Evolutionary conservation across 2,797 vertebrate genomes (phyloP).

Genomic region (Siniperca scherzeri): DNA sequence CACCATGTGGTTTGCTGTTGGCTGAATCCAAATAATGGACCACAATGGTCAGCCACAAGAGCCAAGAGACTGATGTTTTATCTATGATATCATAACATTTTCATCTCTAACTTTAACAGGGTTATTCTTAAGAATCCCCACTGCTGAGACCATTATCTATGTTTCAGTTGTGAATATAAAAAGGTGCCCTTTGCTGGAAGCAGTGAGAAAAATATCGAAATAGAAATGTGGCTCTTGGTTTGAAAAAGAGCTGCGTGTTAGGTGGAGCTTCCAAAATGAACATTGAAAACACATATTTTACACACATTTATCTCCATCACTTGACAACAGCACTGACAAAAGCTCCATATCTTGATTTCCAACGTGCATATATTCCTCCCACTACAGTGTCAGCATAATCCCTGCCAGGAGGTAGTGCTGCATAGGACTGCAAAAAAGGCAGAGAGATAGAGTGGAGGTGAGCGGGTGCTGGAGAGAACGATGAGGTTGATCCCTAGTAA

Average conservation of each 20-base stretch:
- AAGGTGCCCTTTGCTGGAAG: constrained; percentile 23
- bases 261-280: constrained; percentile 40
- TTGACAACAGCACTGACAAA: constrained; percentile 64
- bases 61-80: constrained; percentile 64
- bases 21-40: constrained; percentile 72
- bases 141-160: constrained; percentile 58
- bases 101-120: constrained; percentile 64
- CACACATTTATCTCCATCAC: constrained; percentile 65
- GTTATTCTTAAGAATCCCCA: constrained; percentile 62
- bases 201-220: constrained; percentile 31
- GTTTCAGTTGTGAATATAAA: constrained; percentile 53
- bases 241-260: constrained; percentile 31
- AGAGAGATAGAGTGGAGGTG: constrained; percentile 26
- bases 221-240: constrained; percentile 31
- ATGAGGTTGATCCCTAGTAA: constrained; percentile 76
- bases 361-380: constrained; percentile 65
- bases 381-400: constrained; percentile 77
- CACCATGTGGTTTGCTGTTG: constrained; percentile 77
- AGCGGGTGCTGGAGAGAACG: constrained; percentile 40
- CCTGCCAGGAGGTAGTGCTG: constrained; percentile 71
- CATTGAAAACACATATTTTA: constrained; percentile 59
- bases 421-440: constrained; percentile 46
- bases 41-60: constrained; percentile 56
- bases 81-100: constrained; percentile 54
- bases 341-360: constrained; percentile 76